Conservation (phyloP, 2,113 vertebrate species). For the Corapipo altera region DNA sequence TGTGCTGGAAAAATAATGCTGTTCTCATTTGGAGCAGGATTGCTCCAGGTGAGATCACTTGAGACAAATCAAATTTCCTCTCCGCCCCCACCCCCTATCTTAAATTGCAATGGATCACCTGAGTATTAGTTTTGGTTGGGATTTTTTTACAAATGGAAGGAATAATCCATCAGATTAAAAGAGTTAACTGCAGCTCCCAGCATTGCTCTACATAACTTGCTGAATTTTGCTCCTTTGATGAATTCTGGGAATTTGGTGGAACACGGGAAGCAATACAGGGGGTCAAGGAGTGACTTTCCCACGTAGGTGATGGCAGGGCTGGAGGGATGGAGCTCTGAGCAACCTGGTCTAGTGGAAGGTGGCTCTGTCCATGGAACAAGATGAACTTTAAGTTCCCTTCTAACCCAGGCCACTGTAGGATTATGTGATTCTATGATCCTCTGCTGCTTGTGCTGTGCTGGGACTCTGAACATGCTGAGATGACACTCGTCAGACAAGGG, state of each 20-base stretch:
- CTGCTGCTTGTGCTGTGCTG: no score
- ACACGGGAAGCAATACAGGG: accelerated
- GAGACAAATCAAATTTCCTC: background rate
- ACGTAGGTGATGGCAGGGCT: background rate
- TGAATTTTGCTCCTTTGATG: background rate
- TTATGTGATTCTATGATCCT: background rate
- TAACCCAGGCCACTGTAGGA: background rate
- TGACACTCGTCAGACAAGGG: no score
- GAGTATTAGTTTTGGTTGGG: background rate
- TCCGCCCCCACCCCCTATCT: no score
- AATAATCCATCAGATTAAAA: background rate
- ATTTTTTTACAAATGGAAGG: background rate
- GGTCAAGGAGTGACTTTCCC: background rate
- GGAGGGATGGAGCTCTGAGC: background rate
- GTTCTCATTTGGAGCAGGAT: background rate
- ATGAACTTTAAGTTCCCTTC: background rate
- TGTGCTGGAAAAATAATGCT: background rate
- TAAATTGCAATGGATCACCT: background rate
- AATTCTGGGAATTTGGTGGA: background rate
- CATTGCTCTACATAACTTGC: background rate
- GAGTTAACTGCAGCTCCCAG: background rate
- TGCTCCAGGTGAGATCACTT: background rate
- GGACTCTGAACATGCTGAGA: no score
- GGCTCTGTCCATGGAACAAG: background rate
- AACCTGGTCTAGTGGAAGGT: background rate